Evolutionary conservation across 2,888 invertebrate genomes (phyloP).

Genomic region (Poecilobothrus nobilitatus): DNA sequence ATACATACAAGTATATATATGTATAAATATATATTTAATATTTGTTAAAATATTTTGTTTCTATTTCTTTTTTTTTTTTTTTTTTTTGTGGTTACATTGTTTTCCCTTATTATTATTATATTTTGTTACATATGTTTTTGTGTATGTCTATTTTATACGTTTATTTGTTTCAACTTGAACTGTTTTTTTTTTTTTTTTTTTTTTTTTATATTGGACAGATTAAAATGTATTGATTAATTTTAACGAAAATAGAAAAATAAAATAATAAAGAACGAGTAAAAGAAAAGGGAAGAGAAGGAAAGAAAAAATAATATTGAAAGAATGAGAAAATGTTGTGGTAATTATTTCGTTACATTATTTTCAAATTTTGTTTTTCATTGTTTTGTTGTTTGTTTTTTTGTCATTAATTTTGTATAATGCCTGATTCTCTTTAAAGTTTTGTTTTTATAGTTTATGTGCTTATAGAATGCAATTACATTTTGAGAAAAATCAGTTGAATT

Average conservation of each 20-base stretch:
- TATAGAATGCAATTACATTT: no score
- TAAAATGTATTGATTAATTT: constrained; percentile 2
- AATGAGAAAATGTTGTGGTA: not conserved
- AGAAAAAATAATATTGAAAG: not conserved
- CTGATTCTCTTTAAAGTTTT: no score
- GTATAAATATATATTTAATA: not conserved
- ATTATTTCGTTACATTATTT: constrained; percentile 6
- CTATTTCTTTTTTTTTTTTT: not conserved
- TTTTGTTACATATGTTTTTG: not conserved
- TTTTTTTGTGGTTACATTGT: not conserved
- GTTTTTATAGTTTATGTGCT: no score
- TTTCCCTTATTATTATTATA: no score
- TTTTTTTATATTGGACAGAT: not conserved
- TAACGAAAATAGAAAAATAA: not conserved
- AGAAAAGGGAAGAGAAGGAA: not conserved
- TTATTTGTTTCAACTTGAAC: not conserved
- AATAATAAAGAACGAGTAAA: no score
- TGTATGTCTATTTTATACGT: not conserved
- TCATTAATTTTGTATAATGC: no score
- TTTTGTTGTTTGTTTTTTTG: not conserved
- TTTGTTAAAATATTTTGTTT: no score
- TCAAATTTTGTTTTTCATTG: not conserved
- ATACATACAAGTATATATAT: not conserved
- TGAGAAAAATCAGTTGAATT: no score
- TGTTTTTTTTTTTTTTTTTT: no score